Base-by-base conservation (phyloP, 1,140 invertebrate genomes). In the Tribolium madens region DNA sequence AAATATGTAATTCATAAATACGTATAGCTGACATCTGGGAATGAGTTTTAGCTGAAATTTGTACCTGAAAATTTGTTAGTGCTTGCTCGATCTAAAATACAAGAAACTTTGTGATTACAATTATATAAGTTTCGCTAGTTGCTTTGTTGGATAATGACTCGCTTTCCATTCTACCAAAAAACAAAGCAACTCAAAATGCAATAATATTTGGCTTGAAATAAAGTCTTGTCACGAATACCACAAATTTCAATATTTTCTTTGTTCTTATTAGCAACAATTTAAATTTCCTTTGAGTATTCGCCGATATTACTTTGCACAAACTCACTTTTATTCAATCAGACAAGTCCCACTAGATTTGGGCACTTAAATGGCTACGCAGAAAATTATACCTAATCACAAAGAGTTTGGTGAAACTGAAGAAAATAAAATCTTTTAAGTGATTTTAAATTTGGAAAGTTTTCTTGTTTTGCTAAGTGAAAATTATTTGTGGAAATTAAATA, bases 81-180 rank as follows among this genome's bases (percentile, higher is more conserved):
- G 70, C 70, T 52, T 52, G 70, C 42, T 72, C 70, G 70, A 72
- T 72, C 70, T 72, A 72, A n/a, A n/a, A 72, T 72, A 72, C 46
- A 26, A 33, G 50, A 52, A 72, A 72, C 70, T 72, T 72, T 72
- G 70, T 52, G 70, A 72, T 72, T 72, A 52, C 70, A 72, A 72
- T 72, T 72, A 72, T 72, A 46, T 52, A 72, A 72, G 70, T 72
- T 72, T 50, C 36, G n/a, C 70, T 72, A 72, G 70, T 72, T 46
- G 70, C 47, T 72, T 52, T 72, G 70, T 72, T 72, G 70, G 47
- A 18, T 72, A 72, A 72, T 72, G 70, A 72, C 70, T 72, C 47
- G 46, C 18, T 33, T 12, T 50, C 57, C 4, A 64, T 33, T 33
- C 12, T 33, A 13, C n/a, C 21, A 12, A 64, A 64, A 64, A n/a